A percentile compares a stretch with the other conserved stretches of the same genome.
phyloP scores from a whole-genome alignment of 2,888 invertebrate species.

The Conus canariensis region DNA sequence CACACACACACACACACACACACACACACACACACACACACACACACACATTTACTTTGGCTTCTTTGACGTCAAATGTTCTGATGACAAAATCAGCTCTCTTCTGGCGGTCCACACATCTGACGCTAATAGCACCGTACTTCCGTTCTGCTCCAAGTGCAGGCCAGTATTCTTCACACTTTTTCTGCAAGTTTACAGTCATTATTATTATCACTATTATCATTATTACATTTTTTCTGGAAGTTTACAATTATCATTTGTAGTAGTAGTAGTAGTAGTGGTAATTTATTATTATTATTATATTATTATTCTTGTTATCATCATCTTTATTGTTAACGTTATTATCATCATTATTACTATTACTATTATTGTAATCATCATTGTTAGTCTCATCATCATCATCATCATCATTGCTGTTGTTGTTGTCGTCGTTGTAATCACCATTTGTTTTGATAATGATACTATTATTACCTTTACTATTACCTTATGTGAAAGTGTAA shows the following conservation, averaged over 20 bases:
- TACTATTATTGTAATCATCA: no score
- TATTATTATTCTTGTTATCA: neutral
- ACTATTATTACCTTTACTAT: no score
- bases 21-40: neutral
- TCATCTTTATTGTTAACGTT: neutral
- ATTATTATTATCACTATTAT: neutral
- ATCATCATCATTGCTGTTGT: no score
- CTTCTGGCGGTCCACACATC: neutral
- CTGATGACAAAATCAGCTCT: conserved; percentile 36
- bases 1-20: neutral
- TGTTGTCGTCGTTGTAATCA: no score
- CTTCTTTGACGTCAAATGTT: conserved; percentile 19
- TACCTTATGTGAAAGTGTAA: no score
- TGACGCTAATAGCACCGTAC: conserved; percentile 28
- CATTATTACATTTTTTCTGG: neutral
- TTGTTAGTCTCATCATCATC: no score
- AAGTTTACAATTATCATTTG: neutral
- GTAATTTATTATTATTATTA: no score
- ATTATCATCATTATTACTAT: neutral
- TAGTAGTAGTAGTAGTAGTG: no score
- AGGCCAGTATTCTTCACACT: conserved; percentile 32
- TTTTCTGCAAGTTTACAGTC: neutral
- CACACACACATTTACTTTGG: neutral
- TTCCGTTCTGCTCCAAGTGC: neutral
- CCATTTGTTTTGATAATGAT: no score